Percentiles rank a stretch among this genome's conserved stretches.
phyloP scores from a whole-genome alignment of 2,113 vertebrate species.

The Passer domesticus region DNA sequence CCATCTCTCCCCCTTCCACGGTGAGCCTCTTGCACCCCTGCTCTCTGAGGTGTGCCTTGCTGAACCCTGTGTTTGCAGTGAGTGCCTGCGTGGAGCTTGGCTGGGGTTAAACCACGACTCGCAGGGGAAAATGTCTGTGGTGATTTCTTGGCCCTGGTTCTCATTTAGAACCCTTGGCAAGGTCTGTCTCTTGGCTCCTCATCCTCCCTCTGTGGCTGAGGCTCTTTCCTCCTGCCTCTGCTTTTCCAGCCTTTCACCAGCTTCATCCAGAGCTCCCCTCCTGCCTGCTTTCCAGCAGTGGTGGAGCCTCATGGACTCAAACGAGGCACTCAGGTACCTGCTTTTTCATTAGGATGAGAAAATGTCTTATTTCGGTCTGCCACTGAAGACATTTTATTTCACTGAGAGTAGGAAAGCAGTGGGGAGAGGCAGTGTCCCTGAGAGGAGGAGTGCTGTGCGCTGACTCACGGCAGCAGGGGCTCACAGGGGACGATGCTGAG shows the following conservation, averaged over 20 bases:
- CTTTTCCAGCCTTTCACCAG: background rate
- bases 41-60: background rate
- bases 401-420: background rate
- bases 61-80: accelerated
- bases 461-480: background rate
- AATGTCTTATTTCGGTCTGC: background rate
- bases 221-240: background rate
- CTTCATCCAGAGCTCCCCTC: background rate
- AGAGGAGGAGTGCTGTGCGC: accelerated
- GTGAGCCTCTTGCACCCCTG: background rate
- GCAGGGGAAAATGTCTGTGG: background rate
- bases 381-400: background rate
- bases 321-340: accelerated
- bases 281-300: background rate
- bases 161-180: background rate
- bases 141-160: background rate
- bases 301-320: accelerated
- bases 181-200: background rate
- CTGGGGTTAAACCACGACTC: accelerated
- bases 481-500: accelerated
- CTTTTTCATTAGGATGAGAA: background rate
- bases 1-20: background rate
- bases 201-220: background rate
- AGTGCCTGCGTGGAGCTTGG: background rate
- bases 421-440: background rate